These are phyloP conservation scores for Heliothis virescens DNA, from an alignment of 1,140 invertebrate species.

Conservation along the genomic window DNA sequence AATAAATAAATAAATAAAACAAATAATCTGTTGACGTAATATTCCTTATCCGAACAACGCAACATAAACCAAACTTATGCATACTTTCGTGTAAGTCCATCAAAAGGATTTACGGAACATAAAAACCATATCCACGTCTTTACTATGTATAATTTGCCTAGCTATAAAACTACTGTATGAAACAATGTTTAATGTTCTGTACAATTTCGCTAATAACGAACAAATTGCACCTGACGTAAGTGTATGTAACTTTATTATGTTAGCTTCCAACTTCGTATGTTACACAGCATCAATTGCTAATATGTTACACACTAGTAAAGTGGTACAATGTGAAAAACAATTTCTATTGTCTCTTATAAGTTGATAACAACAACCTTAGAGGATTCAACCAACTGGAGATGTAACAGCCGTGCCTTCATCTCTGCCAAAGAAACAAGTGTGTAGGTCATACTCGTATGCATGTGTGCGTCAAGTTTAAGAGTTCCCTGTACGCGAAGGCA, in stretches of 20 bases:
- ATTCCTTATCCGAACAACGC: too few species aligned
- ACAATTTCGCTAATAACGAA: conserved; percentile 9
- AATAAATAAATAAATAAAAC: too few species aligned
- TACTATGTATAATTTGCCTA: not conserved
- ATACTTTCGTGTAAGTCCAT: too few species aligned
- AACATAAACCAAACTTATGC: too few species aligned
- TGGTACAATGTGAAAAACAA: conserved; percentile 19
- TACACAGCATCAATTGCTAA: conserved; percentile 19
- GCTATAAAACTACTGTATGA: not conserved
- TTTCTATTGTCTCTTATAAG: conserved; percentile 20
- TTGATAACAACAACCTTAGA: not conserved
- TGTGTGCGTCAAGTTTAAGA: too few species aligned
- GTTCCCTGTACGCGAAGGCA: too few species aligned
- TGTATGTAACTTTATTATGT: conserved; percentile 14
- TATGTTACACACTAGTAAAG: conserved; percentile 3
- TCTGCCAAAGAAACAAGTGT: too few species aligned
- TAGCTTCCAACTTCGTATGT: not conserved
- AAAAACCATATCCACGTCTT: not conserved
- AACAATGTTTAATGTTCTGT: conserved; percentile 26
- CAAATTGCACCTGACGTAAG: conserved; percentile 23
- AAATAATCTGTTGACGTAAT: too few species aligned
- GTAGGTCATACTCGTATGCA: too few species aligned
- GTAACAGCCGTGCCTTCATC: too few species aligned
- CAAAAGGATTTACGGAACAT: not conserved
- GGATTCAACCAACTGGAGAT: too few species aligned